Evolutionary conservation across 2,888 invertebrate species (phyloP).

Genomic region (Pheosia tremula): DNA sequence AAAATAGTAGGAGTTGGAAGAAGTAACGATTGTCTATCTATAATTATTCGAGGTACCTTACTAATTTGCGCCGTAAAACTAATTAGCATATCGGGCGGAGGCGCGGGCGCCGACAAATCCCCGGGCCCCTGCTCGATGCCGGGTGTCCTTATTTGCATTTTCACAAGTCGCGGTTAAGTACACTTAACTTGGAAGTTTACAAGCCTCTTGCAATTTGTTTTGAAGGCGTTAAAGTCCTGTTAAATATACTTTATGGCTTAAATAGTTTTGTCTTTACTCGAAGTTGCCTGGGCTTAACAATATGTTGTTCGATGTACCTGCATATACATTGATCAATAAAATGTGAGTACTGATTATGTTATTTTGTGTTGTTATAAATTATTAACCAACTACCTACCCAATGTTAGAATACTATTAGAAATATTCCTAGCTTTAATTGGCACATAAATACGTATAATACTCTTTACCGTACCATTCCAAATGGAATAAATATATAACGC

Average conservation of each 20-base stretch:
- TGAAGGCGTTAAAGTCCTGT: slow-evolving; percentile 45
- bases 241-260: slow-evolving; percentile 32
- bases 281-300: neutral
- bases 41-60: slow-evolving; percentile 61
- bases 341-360: too few relatives aligned
- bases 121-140: slow-evolving; percentile 26
- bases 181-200: slow-evolving; percentile 65
- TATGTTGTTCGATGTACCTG: slow-evolving; percentile 1
- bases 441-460: too few relatives aligned
- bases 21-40: neutral
- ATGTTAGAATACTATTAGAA: too few relatives aligned
- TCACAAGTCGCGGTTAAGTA: slow-evolving; percentile 66
- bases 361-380: too few relatives aligned
- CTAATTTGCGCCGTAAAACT: slow-evolving; percentile 16
- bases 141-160: slow-evolving; percentile 61
- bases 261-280: slow-evolving; percentile 9
- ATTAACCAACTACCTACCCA: too few relatives aligned
- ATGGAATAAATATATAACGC: too few relatives aligned
- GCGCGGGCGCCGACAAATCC: slow-evolving; percentile 43
- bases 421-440: too few relatives aligned
- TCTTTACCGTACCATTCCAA: too few relatives aligned
- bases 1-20: too few relatives aligned
- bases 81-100: slow-evolving; percentile 43
- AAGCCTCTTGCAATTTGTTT: slow-evolving; percentile 62
- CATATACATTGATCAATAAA: too few relatives aligned